These are phyloP conservation scores for Syncerus caffer DNA, from an alignment of 2,797 vertebrate species.

Conservation along the genomic window DNA sequence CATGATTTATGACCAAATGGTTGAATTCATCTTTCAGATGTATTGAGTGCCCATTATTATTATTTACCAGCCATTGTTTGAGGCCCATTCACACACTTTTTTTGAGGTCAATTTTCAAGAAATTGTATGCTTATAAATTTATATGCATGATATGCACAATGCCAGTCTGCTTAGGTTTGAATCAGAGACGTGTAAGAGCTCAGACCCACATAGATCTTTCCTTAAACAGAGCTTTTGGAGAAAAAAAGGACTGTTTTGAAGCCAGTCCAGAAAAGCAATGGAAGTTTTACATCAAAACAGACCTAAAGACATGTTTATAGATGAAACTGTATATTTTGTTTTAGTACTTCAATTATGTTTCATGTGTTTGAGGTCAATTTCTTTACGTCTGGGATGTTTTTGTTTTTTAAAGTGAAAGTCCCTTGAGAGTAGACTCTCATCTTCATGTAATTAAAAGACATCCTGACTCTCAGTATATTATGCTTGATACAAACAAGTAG, in stretches of 20 bases:
- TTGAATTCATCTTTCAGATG: constrained; percentile 21
- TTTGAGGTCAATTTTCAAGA: constrained; percentile 41
- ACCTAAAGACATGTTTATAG: constrained; percentile 44
- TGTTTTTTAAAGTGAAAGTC: background rate
- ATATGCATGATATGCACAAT: background rate
- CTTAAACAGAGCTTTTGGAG: background rate
- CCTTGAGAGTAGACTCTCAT: constrained; percentile 3
- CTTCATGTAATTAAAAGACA: constrained; percentile 10
- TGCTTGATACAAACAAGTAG: background rate
- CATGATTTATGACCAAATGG: constrained; percentile 27
- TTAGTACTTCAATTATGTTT: constrained; percentile 43
- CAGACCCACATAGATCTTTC: background rate
- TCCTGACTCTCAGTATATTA: background rate
- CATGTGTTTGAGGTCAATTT: constrained; percentile 38
- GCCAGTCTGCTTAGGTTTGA: background rate
- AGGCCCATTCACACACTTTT: background rate
- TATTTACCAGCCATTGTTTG: background rate
- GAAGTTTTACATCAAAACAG: constrained; percentile 16
- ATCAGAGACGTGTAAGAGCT: background rate
- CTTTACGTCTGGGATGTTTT: background rate
- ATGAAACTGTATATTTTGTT: constrained; percentile 42
- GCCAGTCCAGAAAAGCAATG: constrained; percentile 4
- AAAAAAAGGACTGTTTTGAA: constrained; percentile 21
- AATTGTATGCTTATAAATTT: background rate
- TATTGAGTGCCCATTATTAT: background rate